Base-by-base conservation (phyloP, 2,888 invertebrate genomes). In the Himalopsyche japonica region DNA sequence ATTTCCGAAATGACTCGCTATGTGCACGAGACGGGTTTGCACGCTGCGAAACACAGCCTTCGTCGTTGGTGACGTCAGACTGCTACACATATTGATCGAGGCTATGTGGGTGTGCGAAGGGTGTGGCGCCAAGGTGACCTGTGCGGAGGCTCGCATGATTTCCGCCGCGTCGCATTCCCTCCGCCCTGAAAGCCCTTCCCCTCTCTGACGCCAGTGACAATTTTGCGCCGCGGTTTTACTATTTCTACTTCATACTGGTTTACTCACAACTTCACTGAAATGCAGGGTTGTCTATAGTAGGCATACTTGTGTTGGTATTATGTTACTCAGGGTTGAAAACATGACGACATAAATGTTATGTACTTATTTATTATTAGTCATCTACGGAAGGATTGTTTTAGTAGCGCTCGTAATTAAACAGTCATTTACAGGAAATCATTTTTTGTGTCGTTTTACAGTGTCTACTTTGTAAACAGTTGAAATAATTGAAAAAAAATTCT, bases 111-210 rank as follows among this genome's bases (percentile, higher is more conserved):
- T 70, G 82, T 78, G 82, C 43, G 82, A 81, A 70, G 82, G 85
- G 79, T 82, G 82, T 82, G 82, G 80, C 76, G 47, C 34, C 76
- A 80, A 48, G 57, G 76, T 82, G 82, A 85, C 80, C 84, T 84
- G 79, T 57, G 43, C 79, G 30, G 27, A 37, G 43, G 48, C 27
- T 37, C 49, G 81, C 57, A n/a, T 24, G 32, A 43, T 34, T 48
- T 37, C 43, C 34, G 47, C 79, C 49, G 83, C 76, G 76, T 48
- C 76, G 80, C 12, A 49, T 32, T 34, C 82, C 49, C 30, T 48
- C 76, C 8, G 43, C 43, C 76, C 24, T 18, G 30, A 76, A 27
- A 10, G 57, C 76, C 76, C 12, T 77, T 32, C 20, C 79, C 34
- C 47, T 32, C 6, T 27, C 76, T 27, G 27, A n/a, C 37, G 37